A percentile compares a stretch with the other conserved stretches of the same genome.
Conservation (phyloP, 2,797 vertebrate genomes). For the Enteromius anoplus region DNA sequence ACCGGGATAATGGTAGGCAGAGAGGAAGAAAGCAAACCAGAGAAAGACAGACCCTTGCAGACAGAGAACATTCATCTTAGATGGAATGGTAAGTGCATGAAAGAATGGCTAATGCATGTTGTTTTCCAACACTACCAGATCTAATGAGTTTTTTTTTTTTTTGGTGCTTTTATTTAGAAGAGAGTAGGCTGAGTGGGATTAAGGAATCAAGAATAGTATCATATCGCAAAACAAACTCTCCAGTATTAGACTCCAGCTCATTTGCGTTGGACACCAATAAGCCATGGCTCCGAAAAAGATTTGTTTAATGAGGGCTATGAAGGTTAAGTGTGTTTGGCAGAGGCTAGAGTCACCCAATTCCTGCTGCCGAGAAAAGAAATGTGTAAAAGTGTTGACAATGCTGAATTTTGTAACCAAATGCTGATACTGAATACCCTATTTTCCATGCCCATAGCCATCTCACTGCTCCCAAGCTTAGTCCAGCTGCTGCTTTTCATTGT, state of each 20-base stretch:
- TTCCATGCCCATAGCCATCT: slow-evolving; percentile 58
- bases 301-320: slow-evolving; percentile 67
- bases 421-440: slow-evolving; percentile 68
- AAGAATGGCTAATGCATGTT: slow-evolving; percentile 74
- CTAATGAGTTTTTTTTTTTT: slow-evolving; percentile 64
- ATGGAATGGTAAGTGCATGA: slow-evolving; percentile 68
- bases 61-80: slow-evolving; percentile 75
- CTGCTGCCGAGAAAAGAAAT: not conserved
- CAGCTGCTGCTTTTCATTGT: slow-evolving; percentile 50
- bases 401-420: slow-evolving; percentile 67
- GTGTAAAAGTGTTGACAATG: slow-evolving; percentile 70
- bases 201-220: not conserved
- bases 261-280: not conserved
- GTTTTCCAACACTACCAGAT: slow-evolving; percentile 69
- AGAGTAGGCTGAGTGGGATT: not conserved
- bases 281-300: not conserved
- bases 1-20: slow-evolving; percentile 54
- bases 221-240: not conserved
- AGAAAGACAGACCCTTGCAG: slow-evolving; percentile 17
- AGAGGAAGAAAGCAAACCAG: slow-evolving; percentile 33
- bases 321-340: slow-evolving; percentile 73
- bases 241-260: not conserved
- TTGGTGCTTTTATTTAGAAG: not conserved
- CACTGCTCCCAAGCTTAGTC: not conserved
- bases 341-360: slow-evolving; percentile 1